Conservation (phyloP, 2,113 vertebrate species). For the Macquaria australasica region DNA sequence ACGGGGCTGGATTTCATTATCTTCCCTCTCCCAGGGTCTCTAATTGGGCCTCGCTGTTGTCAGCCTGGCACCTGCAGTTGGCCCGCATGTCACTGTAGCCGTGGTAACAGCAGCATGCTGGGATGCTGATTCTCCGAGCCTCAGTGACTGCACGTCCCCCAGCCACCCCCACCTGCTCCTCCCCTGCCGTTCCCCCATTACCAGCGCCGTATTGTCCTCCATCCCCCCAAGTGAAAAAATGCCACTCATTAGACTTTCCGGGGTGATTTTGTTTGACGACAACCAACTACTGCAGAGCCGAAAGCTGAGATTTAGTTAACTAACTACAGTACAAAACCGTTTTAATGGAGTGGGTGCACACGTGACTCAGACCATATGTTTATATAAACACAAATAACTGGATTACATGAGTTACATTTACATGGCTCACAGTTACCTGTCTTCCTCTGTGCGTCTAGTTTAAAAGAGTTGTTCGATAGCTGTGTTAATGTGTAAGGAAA, state of each 20-base stretch:
- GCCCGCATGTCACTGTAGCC: slow-evolving; percentile 79
- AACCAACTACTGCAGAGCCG: slow-evolving; percentile 3
- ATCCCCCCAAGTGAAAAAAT: slow-evolving; percentile 55
- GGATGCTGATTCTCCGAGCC: slow-evolving; percentile 70
- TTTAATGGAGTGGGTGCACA: slow-evolving; percentile 5
- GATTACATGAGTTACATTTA: slow-evolving; percentile 32
- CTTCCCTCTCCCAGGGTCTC: slow-evolving; percentile 77
- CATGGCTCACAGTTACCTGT: background rate
- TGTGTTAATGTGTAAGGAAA: background rate
- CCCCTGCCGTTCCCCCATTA: slow-evolving; percentile 54
- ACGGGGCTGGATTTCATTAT: slow-evolving; percentile 79
- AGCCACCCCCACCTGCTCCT: slow-evolving; percentile 40
- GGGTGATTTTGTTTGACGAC: slow-evolving; percentile 55
- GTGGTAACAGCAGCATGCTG: slow-evolving; percentile 83
- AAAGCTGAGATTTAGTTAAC: slow-evolving; percentile 30
- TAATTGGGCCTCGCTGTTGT: slow-evolving; percentile 83
- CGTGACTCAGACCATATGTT: background rate
- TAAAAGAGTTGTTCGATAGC: background rate
- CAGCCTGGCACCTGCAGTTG: slow-evolving; percentile 81
- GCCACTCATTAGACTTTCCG: slow-evolving; percentile 55
- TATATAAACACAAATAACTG: slow-evolving; percentile 13
- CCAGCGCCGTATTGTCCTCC: slow-evolving; percentile 60
- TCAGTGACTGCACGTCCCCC: slow-evolving; percentile 44
- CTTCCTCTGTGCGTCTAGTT: background rate
- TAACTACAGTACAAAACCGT: background rate